Base-by-base conservation (phyloP, 2,797 vertebrate genomes). In the Moxostoma hubbsi region DNA sequence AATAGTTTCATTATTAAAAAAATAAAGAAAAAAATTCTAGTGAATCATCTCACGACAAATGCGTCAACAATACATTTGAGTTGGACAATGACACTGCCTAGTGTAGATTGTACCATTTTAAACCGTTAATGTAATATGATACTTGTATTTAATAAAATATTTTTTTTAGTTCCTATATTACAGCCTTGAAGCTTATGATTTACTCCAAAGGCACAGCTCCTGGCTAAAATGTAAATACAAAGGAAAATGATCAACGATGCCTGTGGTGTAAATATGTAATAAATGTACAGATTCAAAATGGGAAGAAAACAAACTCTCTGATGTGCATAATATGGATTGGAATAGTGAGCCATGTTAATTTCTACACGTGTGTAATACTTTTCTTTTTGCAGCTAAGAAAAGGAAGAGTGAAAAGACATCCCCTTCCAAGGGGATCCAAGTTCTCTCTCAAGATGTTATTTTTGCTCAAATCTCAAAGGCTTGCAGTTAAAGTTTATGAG, bases 401-500 rank as follows among this genome's bases (percentile, higher is more conserved):
- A 36, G 3, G 11, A 7, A 63, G 47, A 77, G 49, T 9, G 8
- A 64, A 65, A 65, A 73, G 71, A 75, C 66, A 65, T 75, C 11
- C 15, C 68, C 67, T 85, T 84, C 80, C 80, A 77, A 72, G 77
- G 75, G 80, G 81, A 68, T 65, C n/a, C n/a, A n/a, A n/a, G 64
- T 83, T 84, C 78, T 68, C 74, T 81, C 80, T 77, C 82, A 83
- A 83, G 77, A 82, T 83, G 80, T 85, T 86, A 85, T 86, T 86
- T 86, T 86, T 82, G 83, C 76, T 84, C 64, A 83, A 81, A 82
- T 85, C 83, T 85, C 75, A 79, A 81, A 84, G 82, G 78, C 82
- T 81, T 77, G 90, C 90, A 89, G 91, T 94, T 92, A 94, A 94
- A 94, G 88, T 93, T 94, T 93, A 94, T 93, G 93, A 92, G 86